phyloP scores from a whole-genome alignment of 2,888 invertebrate genomes.

The Tetragonisca angustula region DNA sequence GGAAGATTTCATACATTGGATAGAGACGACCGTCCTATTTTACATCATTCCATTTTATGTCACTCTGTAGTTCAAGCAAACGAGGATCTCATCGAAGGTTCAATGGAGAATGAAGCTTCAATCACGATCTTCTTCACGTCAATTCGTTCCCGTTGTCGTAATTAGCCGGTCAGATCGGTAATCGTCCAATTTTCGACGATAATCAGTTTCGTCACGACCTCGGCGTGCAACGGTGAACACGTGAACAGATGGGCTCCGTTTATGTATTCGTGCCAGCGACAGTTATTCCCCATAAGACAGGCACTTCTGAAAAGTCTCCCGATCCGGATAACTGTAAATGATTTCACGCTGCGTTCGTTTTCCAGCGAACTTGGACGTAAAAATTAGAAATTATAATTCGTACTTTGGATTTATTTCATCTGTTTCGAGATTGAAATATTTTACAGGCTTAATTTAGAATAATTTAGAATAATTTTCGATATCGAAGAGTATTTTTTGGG shows the following conservation, averaged over 20 bases:
- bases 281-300: conserved; percentile 45
- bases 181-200: conserved; percentile 52
- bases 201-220: conserved; percentile 46
- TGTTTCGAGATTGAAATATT: too few species aligned
- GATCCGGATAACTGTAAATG: conserved; percentile 48
- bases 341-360: conserved; percentile 21
- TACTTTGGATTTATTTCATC: background rate
- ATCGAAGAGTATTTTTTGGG: too few species aligned
- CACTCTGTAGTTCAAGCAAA: background rate
- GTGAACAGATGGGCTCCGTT: conserved; percentile 29
- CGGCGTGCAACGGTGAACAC: conserved; percentile 37
- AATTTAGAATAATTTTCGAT: too few species aligned
- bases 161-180: conserved; percentile 36
- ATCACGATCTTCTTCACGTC: background rate
- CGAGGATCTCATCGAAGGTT: background rate
- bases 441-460: too few species aligned
- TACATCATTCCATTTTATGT: background rate
- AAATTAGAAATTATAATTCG: conserved; percentile 41
- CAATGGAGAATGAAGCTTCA: background rate
- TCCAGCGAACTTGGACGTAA: conserved; percentile 12
- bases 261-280: conserved; percentile 16
- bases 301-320: conserved; percentile 36
- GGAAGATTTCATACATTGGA: too few species aligned
- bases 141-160: conserved; percentile 37
- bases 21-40: too few species aligned